phyloP scores from a whole-genome alignment of 2,797 vertebrate genomes.

The Chiroxiphia lanceolata region DNA sequence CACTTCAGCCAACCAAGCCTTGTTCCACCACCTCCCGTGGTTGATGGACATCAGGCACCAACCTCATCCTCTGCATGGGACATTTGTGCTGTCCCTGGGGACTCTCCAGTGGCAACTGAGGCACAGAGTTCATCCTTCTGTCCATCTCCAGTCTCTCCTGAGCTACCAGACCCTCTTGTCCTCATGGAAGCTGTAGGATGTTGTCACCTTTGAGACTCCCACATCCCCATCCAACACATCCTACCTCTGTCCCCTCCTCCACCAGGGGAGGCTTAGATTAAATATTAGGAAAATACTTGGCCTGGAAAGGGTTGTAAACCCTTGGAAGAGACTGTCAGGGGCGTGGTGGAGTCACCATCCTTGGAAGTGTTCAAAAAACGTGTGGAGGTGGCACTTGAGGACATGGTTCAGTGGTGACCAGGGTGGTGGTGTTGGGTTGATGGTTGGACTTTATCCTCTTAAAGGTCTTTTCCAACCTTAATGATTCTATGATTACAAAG shows the following conservation, averaged over 20 bases:
- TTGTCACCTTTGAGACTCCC: neutral
- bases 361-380: neutral
- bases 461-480: neutral
- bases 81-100: neutral
- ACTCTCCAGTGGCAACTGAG: neutral
- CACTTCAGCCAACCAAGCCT: neutral
- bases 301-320: neutral
- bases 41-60: neutral
- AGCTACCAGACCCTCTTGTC: neutral
- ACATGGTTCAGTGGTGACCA: neutral
- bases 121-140: neutral
- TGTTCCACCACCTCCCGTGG: neutral
- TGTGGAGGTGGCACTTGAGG: neutral
- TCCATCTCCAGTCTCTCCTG: neutral
- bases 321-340: neutral
- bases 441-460: neutral
- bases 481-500: neutral
- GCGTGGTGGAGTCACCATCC: neutral
- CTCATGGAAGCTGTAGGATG: neutral
- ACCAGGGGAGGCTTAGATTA: too few species aligned
- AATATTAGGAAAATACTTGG: neutral
- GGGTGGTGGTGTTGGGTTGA: neutral
- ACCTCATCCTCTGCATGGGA: neutral
- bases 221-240: neutral
- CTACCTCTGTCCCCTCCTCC: neutral